Evolutionary conservation across 2,113 vertebrate genomes (phyloP), one percentile per base, ranked within the genome.

Genomic region (Calonectris borealis): DNA sequence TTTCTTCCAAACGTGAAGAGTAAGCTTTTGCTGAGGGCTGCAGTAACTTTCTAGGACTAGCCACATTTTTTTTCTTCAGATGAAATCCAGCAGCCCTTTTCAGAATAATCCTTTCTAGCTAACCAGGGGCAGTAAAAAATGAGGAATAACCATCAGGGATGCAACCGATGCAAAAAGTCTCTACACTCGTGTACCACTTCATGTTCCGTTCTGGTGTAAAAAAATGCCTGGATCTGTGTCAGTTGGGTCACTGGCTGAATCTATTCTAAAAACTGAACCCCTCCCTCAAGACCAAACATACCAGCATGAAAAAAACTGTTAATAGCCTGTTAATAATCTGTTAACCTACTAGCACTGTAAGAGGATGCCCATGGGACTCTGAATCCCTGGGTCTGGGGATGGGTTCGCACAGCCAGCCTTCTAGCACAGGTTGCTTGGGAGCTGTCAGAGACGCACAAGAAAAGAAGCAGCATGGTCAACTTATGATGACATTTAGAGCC

Each of bases 151-250:
- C 36, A 24, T 31, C 58, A 58, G 42, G 13, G 40, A 26, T 11
- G 4, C 6, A 44, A 51, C 4, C 14, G 21, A 40, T 57, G 25
- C n/a, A 49, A 66, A 55, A 58, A 34, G 32, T 24, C 17, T 48
- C 17, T 20, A 65, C 9, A 25, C 1, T 51, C 0, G 1, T 7
- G 16, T 11, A 54, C 9, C 6, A 32, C n/a, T 70, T 46, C 68
- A 7, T 5, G 22, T 57, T 58, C n/a, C 44, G 12, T 31, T 48
- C 57, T 61, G 40, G 4, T 24, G 8, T 13, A 48, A 78, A 72
- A 62, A 15, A 13, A 31, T 3, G 7, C 11, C 27, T 8, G 10
- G 14, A 49, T 55, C 40, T 51, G 19, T 65, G 40, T 82, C 27
- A 61, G 46, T 17, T 61, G 44, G 10, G 17, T 77, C 64, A 64